Conservation (phyloP, 2,888 invertebrate genomes). For the Boloria euphrosyne region DNA sequence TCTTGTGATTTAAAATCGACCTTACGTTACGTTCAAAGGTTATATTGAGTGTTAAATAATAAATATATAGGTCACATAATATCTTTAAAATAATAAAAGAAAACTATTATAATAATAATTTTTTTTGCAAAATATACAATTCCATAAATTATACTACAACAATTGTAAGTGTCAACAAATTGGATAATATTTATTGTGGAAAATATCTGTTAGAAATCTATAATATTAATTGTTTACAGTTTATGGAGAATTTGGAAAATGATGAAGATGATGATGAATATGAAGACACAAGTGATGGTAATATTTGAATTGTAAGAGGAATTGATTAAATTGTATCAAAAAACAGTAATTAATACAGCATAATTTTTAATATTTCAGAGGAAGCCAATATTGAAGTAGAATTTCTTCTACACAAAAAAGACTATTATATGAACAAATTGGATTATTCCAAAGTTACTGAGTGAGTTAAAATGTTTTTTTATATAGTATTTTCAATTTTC, state of each 20-base stretch:
- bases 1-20: too few species aligned
- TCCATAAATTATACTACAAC: too few species aligned
- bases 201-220: too few species aligned
- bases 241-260: slow-evolving; percentile 56
- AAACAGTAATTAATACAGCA: not conserved
- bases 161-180: too few species aligned
- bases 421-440: slow-evolving; percentile 96
- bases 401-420: slow-evolving; percentile 91
- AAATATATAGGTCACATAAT: too few species aligned
- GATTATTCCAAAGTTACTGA: slow-evolving; percentile 89
- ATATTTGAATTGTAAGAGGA: slow-evolving; percentile 8
- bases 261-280: slow-evolving; percentile 53
- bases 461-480: slow-evolving; percentile 71
- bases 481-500: too few species aligned
- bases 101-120: too few species aligned
- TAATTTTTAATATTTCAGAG: slow-evolving; percentile 55
- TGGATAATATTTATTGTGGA: too few species aligned
- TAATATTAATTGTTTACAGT: slow-evolving; percentile 27
- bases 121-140: too few species aligned
- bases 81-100: too few species aligned
- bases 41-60: too few species aligned
- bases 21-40: too few species aligned
- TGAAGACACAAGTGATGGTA: slow-evolving; percentile 75
- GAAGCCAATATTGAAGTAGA: slow-evolving; percentile 86
- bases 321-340: not conserved